Base-by-base conservation (phyloP, 2,888 invertebrate genomes). In the Ophion obscuratus region DNA sequence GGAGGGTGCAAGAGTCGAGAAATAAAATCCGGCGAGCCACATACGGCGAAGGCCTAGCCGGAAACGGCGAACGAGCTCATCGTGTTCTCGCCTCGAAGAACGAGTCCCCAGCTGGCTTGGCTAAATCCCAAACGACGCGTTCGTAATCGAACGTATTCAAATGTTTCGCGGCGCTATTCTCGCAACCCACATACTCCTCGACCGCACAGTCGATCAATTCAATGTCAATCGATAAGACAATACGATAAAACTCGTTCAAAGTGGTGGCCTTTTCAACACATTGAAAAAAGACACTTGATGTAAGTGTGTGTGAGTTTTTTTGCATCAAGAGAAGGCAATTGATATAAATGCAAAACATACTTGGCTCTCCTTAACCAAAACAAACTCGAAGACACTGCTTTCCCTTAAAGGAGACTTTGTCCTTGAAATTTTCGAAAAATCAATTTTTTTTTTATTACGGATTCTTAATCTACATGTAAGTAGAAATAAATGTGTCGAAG, bases 111-210 rank as follows among this genome's bases (percentile, higher is more conserved):
- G 73, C 73, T 73, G 86, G 87, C 82, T 88, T 87, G 83, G 85
- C 81, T 84, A 83, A 85, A 80, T 86, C 76, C 79, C 86, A 89
- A 86, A 87, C 87, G 88, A 88, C 90, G 87, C 87, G 86, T 87
- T 80, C 84, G 87, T 88, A 89, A 89, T 89, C 89, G 88, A 88
- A 88, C 84, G 88, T 89, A 89, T 89, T 89, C 89, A 88, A 89
- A 89, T 89, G 88, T 88, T 89, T 88, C 87, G 89, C 84, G 87
- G 85, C 74, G 59, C 40, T 40, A 88, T 87, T 88, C 70, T 70
- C 88, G 87, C 88, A 84, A 89, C 87, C 86, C 82, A 87, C 84
- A 87, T 87, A 81, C 85, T 47, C 59, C 5, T 31, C 57, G 27
- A 36, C 31, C 10, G 57, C 27, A 36, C 27, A 36, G 20, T 53